A percentile compares a stretch with the other conserved stretches of the same genome.
These are phyloP conservation scores for Gonioctena quinquepunctata DNA, from an alignment of 1,140 invertebrate genomes.

Conservation along the genomic window DNA sequence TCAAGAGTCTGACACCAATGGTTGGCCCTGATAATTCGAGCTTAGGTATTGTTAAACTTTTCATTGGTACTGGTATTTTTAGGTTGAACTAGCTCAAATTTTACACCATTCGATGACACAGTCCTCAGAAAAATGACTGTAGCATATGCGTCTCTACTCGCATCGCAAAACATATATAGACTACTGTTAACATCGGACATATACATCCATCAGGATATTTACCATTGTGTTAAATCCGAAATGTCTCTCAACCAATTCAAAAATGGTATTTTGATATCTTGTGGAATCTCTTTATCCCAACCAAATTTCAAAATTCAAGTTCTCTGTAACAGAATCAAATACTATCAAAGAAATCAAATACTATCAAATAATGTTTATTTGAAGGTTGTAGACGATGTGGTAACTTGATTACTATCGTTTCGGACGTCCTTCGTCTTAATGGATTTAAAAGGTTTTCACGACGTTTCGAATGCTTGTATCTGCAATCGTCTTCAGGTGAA, in stretches of 20 bases:
- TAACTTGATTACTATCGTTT: no score
- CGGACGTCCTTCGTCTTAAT: no score
- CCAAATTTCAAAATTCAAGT: no score
- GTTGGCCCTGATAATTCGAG: constrained; percentile 25
- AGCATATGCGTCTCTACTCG: constrained; percentile 15
- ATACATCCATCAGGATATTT: constrained; percentile 25
- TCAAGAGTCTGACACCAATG: not conserved
- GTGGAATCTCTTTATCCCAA: no score
- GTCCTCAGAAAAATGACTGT: constrained; percentile 23
- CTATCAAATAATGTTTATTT: no score
- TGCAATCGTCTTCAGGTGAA: no score
- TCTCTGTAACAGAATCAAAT: no score
- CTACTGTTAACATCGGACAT: not conserved
- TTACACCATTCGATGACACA: not conserved
- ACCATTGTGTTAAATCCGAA: constrained; percentile 14
- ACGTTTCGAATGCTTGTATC: no score
- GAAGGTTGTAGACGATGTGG: no score
- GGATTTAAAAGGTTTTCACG: no score
- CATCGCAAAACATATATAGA: constrained; percentile 26
- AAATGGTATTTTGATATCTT: no score
- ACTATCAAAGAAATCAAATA: no score
- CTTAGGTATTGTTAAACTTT: constrained; percentile 30
- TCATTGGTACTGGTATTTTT: constrained; percentile 36
- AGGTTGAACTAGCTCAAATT: constrained; percentile 18
- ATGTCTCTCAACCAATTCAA: constrained; percentile 21